Evolutionary conservation across 1,140 invertebrate species (phyloP).

Genomic region (Drosophila orosa): DNA sequence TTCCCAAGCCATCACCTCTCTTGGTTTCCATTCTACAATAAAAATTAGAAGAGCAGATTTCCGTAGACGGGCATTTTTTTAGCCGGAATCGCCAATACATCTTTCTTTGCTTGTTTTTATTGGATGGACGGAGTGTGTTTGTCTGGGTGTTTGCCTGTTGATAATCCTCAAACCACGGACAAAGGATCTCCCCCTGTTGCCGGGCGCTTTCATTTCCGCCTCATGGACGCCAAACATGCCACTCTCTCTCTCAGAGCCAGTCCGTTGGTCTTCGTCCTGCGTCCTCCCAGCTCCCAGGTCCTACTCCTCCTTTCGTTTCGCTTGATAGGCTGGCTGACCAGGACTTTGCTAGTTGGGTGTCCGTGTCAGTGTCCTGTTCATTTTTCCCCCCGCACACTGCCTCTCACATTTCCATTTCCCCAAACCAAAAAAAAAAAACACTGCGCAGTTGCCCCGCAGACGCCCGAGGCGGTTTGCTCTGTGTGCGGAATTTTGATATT

Average conservation of each 20-base stretch:
- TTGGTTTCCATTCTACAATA: background rate
- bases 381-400: conserved; percentile 28
- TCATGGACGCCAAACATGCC: conserved; percentile 81
- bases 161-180: conserved; percentile 65
- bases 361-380: conserved; percentile 45
- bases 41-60: background rate
- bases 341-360: conserved; percentile 58
- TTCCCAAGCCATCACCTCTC: background rate
- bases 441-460: conserved; percentile 62
- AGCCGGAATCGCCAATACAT: conserved; percentile 7
- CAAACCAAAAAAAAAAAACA: conserved; percentile 52
- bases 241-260: conserved; percentile 32
- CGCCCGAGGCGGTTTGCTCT: conserved; percentile 40
- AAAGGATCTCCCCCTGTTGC: conserved; percentile 46
- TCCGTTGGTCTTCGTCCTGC: background rate
- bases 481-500: conserved; percentile 82
- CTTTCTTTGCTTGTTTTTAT: conserved; percentile 22
- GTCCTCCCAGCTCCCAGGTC: background rate
- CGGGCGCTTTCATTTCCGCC: conserved; percentile 77
- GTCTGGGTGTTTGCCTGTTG: conserved; percentile 61
- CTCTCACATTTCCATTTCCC: background rate
- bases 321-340: conserved; percentile 77
- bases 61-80: conserved; percentile 13
- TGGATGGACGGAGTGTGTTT: conserved; percentile 11
- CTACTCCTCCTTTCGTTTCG: conserved; percentile 28